Base-by-base conservation (phyloP, 1,140 invertebrate species). In the Oedothorax gibbosus region DNA sequence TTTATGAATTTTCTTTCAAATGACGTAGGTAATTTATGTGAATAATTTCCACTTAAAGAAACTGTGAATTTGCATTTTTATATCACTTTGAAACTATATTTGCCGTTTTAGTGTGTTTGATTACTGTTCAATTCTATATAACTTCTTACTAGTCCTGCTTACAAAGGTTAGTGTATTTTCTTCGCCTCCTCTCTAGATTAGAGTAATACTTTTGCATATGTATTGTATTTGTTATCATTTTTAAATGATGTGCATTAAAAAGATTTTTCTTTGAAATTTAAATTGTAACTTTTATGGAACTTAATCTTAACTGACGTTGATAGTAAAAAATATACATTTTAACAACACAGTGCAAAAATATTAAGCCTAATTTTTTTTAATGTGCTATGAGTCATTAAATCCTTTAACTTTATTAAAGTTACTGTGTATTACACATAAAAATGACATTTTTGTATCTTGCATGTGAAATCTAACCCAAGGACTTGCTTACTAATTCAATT, bases 11-110 rank as follows among this genome's bases (percentile, higher is more conserved):
- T 71, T 83, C 57, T 72, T 75, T 64, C 81, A 83, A 83, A 83
- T 83, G 81, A 83, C 81, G 81, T 83, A 83, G 81, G 66, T 60
- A 71, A 81, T 83, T 75, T 83, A 66, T 75, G 68, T 66, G 68
- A 83, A 83, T 62, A 82, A 72, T 75, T 83, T 83, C 71, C 56
- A 35, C 35, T 66, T 83, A 57, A 75, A 76, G 10, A 73, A 21
- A 75, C 60, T 50, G 9, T 66, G 81, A 60, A 83, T 66, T 66
- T 66, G n/a, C 53, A 66, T 82, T 82, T 80, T 83, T 83, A 49
- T 49, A 54, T 10, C n/a, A 54, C 18, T 62, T 54, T 51, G 71
- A 20, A 75, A 49, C 10, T 71, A n/a, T 62, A 14, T 83, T 83
- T 73, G 15, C 65, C 49, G 56, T 83, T 66, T 75, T 75, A 53